Percentiles rank a stretch among this genome's conserved stretches.
These are phyloP conservation scores for Dione juno DNA, from an alignment of 2,888 invertebrate genomes.

Conservation along the genomic window DNA sequence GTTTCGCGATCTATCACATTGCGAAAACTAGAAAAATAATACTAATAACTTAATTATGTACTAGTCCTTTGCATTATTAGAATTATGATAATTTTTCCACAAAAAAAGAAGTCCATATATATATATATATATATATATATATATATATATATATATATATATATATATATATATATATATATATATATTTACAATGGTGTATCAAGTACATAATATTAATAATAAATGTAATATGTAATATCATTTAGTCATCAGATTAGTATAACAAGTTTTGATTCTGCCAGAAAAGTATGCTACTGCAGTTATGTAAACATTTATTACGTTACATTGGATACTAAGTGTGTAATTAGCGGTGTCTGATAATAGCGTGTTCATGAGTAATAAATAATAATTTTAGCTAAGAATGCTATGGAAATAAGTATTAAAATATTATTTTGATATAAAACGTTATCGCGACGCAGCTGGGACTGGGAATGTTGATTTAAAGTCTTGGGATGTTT, in stretches of 20 bases:
- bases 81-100: no score
- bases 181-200: background rate
- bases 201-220: background rate
- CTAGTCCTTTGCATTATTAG: no score
- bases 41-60: no score
- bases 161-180: no score
- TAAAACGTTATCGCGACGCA: no score
- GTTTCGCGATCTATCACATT: no score
- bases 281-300: conserved; percentile 33
- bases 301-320: conserved; percentile 36
- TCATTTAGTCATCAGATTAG: conserved; percentile 8
- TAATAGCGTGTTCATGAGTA: background rate
- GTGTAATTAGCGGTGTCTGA: conserved; percentile 20
- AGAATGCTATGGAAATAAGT: background rate
- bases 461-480: no score
- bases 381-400: background rate
- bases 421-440: background rate
- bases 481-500: background rate
- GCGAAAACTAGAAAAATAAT: no score
- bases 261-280: conserved; percentile 23
- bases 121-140: no score
- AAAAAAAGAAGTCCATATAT: no score
- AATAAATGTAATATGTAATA: conserved; percentile 1
- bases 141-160: no score
- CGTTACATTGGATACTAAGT: conserved; percentile 21